These are phyloP conservation scores for Porites lobata DNA, from an alignment of 92 coral and sea anemone species.

Conservation along the genomic window DNA sequence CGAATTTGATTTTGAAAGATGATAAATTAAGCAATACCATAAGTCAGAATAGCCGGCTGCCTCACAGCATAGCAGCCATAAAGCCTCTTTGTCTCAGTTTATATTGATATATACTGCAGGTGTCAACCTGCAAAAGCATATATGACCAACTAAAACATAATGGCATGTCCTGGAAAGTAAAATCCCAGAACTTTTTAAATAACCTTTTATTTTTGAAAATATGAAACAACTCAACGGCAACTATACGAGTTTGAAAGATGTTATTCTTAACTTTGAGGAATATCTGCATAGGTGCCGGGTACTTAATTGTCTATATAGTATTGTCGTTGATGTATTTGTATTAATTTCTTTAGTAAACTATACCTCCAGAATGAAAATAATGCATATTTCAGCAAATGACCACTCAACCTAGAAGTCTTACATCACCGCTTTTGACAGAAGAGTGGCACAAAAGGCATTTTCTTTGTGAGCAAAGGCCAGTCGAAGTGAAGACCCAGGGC, in stretches of 20 bases:
- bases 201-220: too few relatives aligned
- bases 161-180: background rate
- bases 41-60: background rate
- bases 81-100: slow-evolving; percentile 12
- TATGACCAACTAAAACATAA: background rate
- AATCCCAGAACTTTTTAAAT: background rate
- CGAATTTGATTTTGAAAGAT: background rate
- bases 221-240: background rate
- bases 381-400: slow-evolving; percentile 26
- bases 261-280: background rate
- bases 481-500: slow-evolving; percentile 29
- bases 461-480: background rate
- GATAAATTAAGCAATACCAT: background rate
- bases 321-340: background rate
- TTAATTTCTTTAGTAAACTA: slow-evolving; percentile 6
- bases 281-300: background rate
- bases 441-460: slow-evolving; percentile 28
- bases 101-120: background rate
- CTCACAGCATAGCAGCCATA: background rate
- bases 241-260: too few relatives aligned
- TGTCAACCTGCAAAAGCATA: slow-evolving; percentile 18
- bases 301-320: background rate
- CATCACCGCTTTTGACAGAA: slow-evolving; percentile 40
- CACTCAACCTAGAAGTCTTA: slow-evolving; percentile 47
- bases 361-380: background rate